Conservation (phyloP, 2,888 invertebrate species). For the Trichacis sp. region DNA sequence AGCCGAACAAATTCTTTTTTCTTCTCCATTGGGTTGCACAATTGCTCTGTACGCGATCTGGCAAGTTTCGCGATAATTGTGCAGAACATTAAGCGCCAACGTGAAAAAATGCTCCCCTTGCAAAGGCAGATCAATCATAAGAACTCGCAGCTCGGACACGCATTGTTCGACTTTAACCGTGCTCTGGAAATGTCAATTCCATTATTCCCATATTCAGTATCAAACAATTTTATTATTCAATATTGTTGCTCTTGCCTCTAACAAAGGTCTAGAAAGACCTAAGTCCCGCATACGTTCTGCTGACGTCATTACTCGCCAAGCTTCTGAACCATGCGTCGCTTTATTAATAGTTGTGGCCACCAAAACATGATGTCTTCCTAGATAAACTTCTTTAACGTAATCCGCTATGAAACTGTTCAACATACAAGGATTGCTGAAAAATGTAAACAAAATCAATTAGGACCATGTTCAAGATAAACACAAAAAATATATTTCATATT, state of each 20-base stretch:
- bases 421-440: conserved; percentile 76
- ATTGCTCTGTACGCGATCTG: conserved; percentile 80
- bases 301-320: conserved; percentile 82
- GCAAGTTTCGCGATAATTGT: conserved; percentile 81
- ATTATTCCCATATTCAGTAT: too few species aligned
- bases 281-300: conserved; percentile 77
- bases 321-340: conserved; percentile 80
- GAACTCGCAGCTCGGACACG: conserved; percentile 75
- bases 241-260: conserved; percentile 75
- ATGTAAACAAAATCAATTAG: too few species aligned
- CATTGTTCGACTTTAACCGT: conserved; percentile 79
- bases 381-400: conserved; percentile 88
- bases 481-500: too few species aligned
- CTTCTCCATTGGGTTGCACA: conserved; percentile 83
- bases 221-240: too few species aligned
- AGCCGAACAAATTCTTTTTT: conserved; percentile 83
- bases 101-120: conserved; percentile 82
- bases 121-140: conserved; percentile 79
- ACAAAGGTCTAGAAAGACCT: conserved; percentile 75
- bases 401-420: conserved; percentile 87
- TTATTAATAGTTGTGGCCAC: conserved; percentile 77
- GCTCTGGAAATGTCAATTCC: conserved; percentile 77
- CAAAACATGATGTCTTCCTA: conserved; percentile 80
- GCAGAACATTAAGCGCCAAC: conserved; percentile 78
- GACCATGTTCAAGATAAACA: too few species aligned